Evolutionary conservation across 2,113 vertebrate genomes (phyloP).

Genomic region (Phaethornis superciliosus): DNA sequence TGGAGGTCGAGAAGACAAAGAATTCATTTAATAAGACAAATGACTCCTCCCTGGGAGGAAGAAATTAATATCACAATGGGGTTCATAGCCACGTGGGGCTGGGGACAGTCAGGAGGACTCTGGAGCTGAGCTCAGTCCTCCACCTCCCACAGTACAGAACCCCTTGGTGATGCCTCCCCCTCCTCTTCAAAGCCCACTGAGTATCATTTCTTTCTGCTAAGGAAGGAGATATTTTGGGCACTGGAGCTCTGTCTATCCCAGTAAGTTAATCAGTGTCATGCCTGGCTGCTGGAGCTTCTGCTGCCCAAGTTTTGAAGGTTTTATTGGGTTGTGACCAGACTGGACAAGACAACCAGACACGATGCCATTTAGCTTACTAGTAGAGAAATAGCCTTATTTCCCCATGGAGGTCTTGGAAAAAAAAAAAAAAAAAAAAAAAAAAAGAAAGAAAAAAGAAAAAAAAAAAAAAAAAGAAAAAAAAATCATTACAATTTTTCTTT

Average conservation of each 20-base stretch:
- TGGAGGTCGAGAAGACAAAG: background rate
- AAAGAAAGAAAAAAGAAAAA: no score
- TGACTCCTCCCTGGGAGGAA: background rate
- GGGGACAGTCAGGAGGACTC: background rate
- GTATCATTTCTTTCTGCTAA: background rate
- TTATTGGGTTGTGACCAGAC: background rate
- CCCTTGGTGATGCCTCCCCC: background rate
- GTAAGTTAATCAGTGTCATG: background rate
- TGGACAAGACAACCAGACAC: background rate
- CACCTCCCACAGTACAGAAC: background rate
- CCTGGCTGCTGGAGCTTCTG: background rate
- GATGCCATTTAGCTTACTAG: background rate
- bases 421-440: background rate
- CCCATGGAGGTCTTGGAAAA: background rate
- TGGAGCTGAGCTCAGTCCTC: background rate
- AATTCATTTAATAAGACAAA: rapidly evolving
- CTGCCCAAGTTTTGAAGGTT: background rate
- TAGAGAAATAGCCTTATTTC: conserved; percentile 38
- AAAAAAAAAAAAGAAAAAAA: no score
- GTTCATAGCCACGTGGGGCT: background rate
- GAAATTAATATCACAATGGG: background rate
- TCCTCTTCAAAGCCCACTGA: background rate
- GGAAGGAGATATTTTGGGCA: background rate
- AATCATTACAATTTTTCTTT: background rate
- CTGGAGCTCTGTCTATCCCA: background rate